Conservation (phyloP, 2,113 vertebrate species). For the Petroica traversi region DNA sequence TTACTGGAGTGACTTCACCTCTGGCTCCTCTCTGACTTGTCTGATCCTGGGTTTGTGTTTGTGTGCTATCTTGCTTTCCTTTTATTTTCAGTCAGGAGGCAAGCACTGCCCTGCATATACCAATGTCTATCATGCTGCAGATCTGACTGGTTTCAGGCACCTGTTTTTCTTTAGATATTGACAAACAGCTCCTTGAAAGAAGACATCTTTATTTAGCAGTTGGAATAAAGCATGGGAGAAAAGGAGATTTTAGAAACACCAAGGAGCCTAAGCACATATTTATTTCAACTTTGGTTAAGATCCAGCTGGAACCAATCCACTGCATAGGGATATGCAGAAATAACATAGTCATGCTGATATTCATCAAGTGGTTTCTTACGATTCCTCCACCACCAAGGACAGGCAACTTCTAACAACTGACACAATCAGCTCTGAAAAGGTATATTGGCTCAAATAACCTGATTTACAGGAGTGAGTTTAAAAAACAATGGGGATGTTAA, state of each 20-base stretch:
- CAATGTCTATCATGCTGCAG: background rate
- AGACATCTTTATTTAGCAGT: background rate
- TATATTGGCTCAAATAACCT: background rate
- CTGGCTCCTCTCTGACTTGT: background rate
- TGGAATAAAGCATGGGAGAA: slow-evolving; percentile 1
- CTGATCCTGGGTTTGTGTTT: background rate
- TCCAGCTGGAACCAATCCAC: slow-evolving; percentile 36
- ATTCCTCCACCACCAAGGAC: background rate
- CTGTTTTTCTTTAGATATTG: background rate
- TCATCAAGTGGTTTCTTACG: background rate
- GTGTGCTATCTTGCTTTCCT: slow-evolving; percentile 1
- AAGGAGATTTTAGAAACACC: background rate
- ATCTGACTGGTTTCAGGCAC: background rate
- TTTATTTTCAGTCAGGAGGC: background rate
- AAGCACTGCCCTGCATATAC: background rate
- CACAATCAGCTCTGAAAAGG: background rate
- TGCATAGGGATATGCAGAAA: slow-evolving; percentile 7
- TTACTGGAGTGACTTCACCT: background rate
- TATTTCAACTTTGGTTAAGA: slow-evolving; percentile 2
- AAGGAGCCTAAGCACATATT: background rate
- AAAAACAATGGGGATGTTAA: background rate
- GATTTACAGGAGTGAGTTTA: background rate
- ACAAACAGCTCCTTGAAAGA: slow-evolving; percentile 18
- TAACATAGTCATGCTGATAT: slow-evolving; percentile 18
- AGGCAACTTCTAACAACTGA: background rate